Base-by-base conservation (phyloP, 2,888 invertebrate genomes). In the Phyllotreta cruciferae region DNA sequence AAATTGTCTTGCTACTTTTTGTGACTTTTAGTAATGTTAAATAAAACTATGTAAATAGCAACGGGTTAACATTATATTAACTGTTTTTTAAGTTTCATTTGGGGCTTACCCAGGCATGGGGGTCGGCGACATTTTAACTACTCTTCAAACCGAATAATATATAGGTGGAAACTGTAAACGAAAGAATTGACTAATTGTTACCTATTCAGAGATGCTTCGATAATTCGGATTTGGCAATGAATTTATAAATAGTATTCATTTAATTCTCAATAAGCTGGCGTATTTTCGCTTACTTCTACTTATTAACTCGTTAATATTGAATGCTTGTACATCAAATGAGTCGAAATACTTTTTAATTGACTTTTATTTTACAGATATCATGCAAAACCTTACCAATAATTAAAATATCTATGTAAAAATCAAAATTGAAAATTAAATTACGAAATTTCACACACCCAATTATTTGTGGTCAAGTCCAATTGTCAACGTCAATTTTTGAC, bases 51-150 rank as follows among this genome's bases (percentile, higher is more conserved):
- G 44, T 44, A 52, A 44, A 42, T 36, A 58, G 50, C 60, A 42
- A 38, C 14, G 10, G 36, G 37, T 41, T 36, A 47, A 56, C 7
- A 11, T 37, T 37, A 24, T 54, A 41, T 53, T 35, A 41, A 41
- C 1, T 3, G 36, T 41, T 10, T 10, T 42, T 44, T 58, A 50
- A 9, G 14, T 42, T 42, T 53, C 42, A 52, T 53, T 60, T 10
- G 10, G 53, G 53, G 75, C 81, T 81, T 80, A 81, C 81, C 81
- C 80, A 74, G 81, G 80, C 80, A 81, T 80, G 75, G 81, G 81
- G 71, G 79, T 80, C 73, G 81, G 81, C 68, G 81, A 80, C 81
- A 81, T 81, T 81, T 75, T 71, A 71, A 73, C 63, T 70, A 68
- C 65, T 71, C 67, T 69, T 70, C 66, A 62, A 63, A 57, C 65